Evolutionary conservation across 2,888 invertebrate genomes (phyloP).

Genomic region (Dolichopus griseipennis): DNA sequence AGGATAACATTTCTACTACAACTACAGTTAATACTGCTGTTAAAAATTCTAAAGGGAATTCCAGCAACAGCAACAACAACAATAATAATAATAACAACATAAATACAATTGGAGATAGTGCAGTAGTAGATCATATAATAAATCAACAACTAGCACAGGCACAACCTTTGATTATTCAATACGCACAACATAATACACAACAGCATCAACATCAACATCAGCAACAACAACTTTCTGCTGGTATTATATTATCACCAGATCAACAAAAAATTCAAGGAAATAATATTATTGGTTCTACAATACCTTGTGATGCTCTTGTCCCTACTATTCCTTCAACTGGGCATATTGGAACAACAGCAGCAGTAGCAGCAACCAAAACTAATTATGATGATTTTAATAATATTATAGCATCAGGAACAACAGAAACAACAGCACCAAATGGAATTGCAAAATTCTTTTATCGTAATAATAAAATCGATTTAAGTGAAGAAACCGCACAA

Average conservation of each 20-base stretch:
- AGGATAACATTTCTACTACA: background rate
- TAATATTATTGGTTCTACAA: conserved; percentile 24
- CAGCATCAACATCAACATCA: conserved; percentile 22
- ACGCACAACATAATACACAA: conserved; percentile 20
- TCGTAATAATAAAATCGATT: conserved; percentile 35
- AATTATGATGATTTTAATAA: background rate
- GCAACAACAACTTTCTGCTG: conserved; percentile 17
- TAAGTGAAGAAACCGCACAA: conserved; percentile 35
- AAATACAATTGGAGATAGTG: background rate
- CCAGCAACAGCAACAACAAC: background rate
- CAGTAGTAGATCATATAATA: too few relatives aligned
- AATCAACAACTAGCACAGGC: background rate
- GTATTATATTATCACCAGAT: conserved; percentile 14
- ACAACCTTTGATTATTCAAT: conserved; percentile 15
- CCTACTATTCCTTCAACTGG: background rate
- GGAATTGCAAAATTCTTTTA: conserved; percentile 31
- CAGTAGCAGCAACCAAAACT: background rate
- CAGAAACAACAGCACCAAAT: conserved; percentile 18
- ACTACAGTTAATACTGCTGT: background rate
- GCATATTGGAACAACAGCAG: background rate
- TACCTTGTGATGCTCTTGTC: background rate
- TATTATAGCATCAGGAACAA: conserved; percentile 12
- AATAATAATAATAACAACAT: background rate
- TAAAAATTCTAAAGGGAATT: too few relatives aligned
- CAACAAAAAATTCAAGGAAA: conserved; percentile 21